Base-by-base conservation (phyloP, 2,113 vertebrate species). In the Anoura caudifer region DNA sequence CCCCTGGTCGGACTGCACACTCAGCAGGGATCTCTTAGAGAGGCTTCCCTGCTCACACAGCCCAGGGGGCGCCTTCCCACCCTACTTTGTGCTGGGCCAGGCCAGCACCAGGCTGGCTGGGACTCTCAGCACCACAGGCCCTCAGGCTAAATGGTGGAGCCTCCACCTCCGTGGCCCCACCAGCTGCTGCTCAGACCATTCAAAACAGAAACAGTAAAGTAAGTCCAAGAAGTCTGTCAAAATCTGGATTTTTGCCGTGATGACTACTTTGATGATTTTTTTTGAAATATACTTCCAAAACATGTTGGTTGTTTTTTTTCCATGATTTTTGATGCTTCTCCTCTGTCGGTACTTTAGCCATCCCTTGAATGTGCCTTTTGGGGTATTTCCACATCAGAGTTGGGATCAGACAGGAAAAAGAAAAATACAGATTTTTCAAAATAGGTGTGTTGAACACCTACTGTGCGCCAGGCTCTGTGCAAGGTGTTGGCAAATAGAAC, bases 231-330 rank as follows among this genome's bases (percentile, higher is more conserved):
- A 52, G 28, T 65, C 22, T 4, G 61, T 73, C 61, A 36, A 89
- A 90, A 59, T 50, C 20, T 72, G 20, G 17, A 38, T 77, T 94
- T 86, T 91, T 50, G 56, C 61, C 63, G 65, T 19, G 17, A 72
- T 63, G 75, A 87, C 59, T 88, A 56, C 50, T 14, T 41, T 41
- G 52, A 24, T 86, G 54, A 95, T 65, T 63, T 83, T 80, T 72
- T 63, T 75, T 17, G 43, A 54, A 79, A 82, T 61, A 36, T 86
- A 85, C 47, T 95, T 85, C 91, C 96, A 67, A 79, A 82, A 92
- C 31, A 14, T 22, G 5, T 65, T 81, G 52, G 15, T 8, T 22
- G 33, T 63, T 70, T 17, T 24, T 61, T 61, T 63, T n/a, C 50
- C 38, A 41, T 33, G 61, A 50, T 33, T 52, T 75, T 65, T 83